Evolutionary conservation across 2,888 invertebrate genomes (phyloP).

Genomic region (Eilema caniola): DNA sequence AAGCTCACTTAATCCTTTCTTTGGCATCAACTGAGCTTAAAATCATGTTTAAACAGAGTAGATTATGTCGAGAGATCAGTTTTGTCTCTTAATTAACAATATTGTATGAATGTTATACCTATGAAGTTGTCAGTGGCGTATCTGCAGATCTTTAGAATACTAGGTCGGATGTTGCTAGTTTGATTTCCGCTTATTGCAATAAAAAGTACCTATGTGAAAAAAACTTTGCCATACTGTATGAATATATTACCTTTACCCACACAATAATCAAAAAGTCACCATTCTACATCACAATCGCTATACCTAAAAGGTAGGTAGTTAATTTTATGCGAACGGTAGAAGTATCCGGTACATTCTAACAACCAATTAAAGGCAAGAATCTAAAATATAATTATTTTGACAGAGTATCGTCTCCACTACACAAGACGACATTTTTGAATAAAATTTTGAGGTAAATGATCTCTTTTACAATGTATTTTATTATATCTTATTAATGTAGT

Average conservation of each 20-base stretch:
- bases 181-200: neutral
- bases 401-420: neutral
- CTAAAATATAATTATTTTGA: slow-evolving; percentile 27
- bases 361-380: slow-evolving; percentile 6
- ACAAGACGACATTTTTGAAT: neutral
- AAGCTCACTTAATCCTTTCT: slow-evolving; percentile 44
- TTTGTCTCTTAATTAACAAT: neutral
- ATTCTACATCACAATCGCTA: neutral
- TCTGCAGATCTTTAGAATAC: neutral
- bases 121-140: neutral
- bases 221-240: no score
- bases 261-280: neutral
- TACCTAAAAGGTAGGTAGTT: slow-evolving; percentile 1
- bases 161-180: neutral
- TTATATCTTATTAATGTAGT: slow-evolving; percentile 25
- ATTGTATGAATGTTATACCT: no score
- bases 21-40: slow-evolving; percentile 33
- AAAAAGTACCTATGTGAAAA: neutral
- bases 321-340: slow-evolving; percentile 3
- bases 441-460: slow-evolving; percentile 28
- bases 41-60: slow-evolving; percentile 26
- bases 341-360: slow-evolving; percentile 21
- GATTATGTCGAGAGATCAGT: slow-evolving; percentile 14
- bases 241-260: neutral
- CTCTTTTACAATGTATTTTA: slow-evolving; percentile 30